These are phyloP conservation scores for Epizoanthus ramosus DNA, from an alignment of 92 coral and sea anemone genomes.

Conservation along the genomic window DNA sequence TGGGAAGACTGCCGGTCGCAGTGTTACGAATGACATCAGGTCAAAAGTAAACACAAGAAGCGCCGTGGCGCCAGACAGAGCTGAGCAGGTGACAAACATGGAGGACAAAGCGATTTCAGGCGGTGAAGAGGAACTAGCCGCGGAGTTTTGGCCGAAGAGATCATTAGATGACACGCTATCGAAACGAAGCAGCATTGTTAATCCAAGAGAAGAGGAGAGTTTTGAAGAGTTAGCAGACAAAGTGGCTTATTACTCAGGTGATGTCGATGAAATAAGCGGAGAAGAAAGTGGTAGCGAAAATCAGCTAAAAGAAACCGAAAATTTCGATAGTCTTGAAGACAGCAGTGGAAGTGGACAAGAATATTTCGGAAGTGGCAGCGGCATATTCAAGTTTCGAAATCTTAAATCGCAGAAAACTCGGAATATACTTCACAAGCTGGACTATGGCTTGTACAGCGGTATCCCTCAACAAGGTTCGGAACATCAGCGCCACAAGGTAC, in stretches of 20 bases:
- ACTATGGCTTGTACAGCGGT: background rate
- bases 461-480: background rate
- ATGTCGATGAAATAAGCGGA: background rate
- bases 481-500: background rate
- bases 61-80: background rate
- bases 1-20: background rate
- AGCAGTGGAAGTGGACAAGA: slow-evolving; percentile 12
- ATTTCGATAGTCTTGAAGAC: background rate
- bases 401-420: background rate
- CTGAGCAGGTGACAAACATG: background rate
- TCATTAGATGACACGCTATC: slow-evolving; percentile 10
- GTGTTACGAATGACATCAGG: background rate
- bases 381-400: background rate
- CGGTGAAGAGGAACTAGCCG: slow-evolving; percentile 31
- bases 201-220: background rate
- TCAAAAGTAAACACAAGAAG: background rate
- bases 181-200: slow-evolving; percentile 28
- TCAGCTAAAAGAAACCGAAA: background rate
- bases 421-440: slow-evolving; percentile 8
- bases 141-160: slow-evolving; percentile 39
- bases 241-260: background rate
- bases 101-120: slow-evolving; percentile 44
- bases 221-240: background rate
- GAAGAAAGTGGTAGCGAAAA: background rate
- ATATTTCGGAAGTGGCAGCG: background rate